Base-by-base conservation (phyloP, 2,113 vertebrate species). In the Anarhynchus alexandrinus region DNA sequence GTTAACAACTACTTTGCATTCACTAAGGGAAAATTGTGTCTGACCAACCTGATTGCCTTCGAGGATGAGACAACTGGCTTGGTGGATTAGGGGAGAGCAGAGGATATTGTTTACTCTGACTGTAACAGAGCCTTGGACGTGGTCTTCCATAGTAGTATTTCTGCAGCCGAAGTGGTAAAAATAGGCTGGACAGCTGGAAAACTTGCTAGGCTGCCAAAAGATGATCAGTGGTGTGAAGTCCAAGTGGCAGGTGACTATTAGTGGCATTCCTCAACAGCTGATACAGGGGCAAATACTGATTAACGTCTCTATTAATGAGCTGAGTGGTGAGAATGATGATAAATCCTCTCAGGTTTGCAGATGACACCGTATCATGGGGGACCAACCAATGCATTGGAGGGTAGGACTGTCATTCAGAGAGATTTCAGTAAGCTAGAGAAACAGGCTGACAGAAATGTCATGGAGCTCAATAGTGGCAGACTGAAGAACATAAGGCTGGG, bases 241-340 rank as follows among this genome's bases (percentile, higher is more conserved):
- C 92, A 93, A 67, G 65, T 82, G 81, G 59, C 29, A 29, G 26
- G 27, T 82, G 77, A 81, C 83, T 89, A 89, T 51, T 40, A 58
- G 64, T 73, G 82, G 38, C 77, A 62, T 36, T 94, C 69, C 51
- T 94, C 69, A 84, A 36, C 81, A 91, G 77, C 38, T 95, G 86
- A 83, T 81, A 49, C 23, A 54, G 84, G 51, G 64, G 59, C 42
- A 93, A 85, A 89, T 93, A 58, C 55, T 87, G 69, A 91, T 91
- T 94, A 94, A 93, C 45, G 42, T 87, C 81, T 93, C 61, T 84
- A 84, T 82, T 96, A 93, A 95, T 64, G 58, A 88, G 34, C 19
- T 83, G 36, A 88, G 42, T 83, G 20, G 49, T 94, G 58, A 51
- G 58, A 86, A 89, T 66, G 38, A 76, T 91, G 57, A 92, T 89